These are phyloP conservation scores for Gouania willdenowi DNA, from an alignment of 2,797 vertebrate genomes.

Conservation along the genomic window DNA sequence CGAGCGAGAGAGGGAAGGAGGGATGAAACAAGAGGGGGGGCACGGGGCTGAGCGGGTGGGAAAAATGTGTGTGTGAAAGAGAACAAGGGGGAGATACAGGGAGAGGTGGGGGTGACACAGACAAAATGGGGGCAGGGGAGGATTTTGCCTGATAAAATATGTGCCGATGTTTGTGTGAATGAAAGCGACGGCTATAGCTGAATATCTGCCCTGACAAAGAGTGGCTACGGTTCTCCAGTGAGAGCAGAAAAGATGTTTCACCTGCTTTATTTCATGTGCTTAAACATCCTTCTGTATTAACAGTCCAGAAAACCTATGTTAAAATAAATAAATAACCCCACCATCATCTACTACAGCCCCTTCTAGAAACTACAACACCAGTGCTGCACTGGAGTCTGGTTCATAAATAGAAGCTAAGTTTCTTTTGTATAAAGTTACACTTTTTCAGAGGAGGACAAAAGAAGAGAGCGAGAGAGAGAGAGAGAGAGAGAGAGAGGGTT, in stretches of 20 bases:
- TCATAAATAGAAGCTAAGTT: no score
- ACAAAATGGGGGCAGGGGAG: constrained; percentile 64
- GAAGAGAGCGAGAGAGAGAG: no score
- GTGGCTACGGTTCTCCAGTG: constrained; percentile 47
- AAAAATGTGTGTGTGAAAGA: constrained; percentile 75
- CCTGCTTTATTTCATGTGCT: no score
- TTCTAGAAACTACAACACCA: no score
- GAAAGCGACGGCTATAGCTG: constrained; percentile 72
- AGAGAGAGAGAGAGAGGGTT: no score
- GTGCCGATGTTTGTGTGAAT: constrained; percentile 72
- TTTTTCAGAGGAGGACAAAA: constrained; percentile 15
- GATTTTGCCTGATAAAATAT: constrained; percentile 75
- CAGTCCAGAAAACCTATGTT: no score
- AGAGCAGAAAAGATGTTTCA: background rate
- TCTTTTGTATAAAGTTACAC: no score
- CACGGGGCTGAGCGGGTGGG: constrained; percentile 53
- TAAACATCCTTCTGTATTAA: no score
- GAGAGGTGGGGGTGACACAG: constrained; percentile 52
- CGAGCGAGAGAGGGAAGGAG: background rate
- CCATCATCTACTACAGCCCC: no score
- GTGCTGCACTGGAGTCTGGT: no score
- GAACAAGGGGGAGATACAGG: constrained; percentile 65
- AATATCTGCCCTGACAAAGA: constrained; percentile 60
- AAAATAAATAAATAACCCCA: no score
- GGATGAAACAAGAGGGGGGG: constrained; percentile 28